A percentile compares a stretch with the other conserved stretches of the same genome.
These are phyloP conservation scores for Tipula unca DNA, from an alignment of 2,888 invertebrate species.

Conservation along the genomic window DNA sequence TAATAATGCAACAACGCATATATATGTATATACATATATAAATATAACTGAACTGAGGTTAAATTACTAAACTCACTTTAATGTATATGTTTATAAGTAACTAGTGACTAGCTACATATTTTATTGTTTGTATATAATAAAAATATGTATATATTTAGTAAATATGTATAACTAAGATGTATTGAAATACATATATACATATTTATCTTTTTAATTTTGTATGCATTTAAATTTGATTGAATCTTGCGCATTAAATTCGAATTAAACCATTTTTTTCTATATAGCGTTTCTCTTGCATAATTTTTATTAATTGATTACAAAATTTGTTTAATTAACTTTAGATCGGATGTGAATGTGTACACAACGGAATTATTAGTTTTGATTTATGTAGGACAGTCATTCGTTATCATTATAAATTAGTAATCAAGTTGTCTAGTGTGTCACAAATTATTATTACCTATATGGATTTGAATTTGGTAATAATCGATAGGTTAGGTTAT, in stretches of 20 bases:
- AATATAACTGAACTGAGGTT: neutral
- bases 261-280: too few relatives aligned
- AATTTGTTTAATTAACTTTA: neutral
- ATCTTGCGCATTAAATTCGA: neutral
- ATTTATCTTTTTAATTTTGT: neutral
- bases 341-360: neutral
- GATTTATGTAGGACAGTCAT: neutral
- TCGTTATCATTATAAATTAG: too few relatives aligned
- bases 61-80: neutral
- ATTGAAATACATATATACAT: neutral
- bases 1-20: neutral
- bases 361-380: neutral
- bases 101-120: too few relatives aligned
- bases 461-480: too few relatives aligned
- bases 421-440: too few relatives aligned
- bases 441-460: too few relatives aligned
- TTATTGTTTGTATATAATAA: too few relatives aligned
- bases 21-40: neutral
- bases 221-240: neutral
- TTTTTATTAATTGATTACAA: neutral
- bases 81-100: too few relatives aligned
- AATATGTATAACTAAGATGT: neutral
- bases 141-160: too few relatives aligned
- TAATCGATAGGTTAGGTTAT: too few relatives aligned
- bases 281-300: neutral